Percentiles rank a stretch among this genome's conserved stretches.
These are phyloP conservation scores for Catharus bicknelli DNA, from an alignment of 2,113 vertebrate genomes.

Conservation along the genomic window DNA sequence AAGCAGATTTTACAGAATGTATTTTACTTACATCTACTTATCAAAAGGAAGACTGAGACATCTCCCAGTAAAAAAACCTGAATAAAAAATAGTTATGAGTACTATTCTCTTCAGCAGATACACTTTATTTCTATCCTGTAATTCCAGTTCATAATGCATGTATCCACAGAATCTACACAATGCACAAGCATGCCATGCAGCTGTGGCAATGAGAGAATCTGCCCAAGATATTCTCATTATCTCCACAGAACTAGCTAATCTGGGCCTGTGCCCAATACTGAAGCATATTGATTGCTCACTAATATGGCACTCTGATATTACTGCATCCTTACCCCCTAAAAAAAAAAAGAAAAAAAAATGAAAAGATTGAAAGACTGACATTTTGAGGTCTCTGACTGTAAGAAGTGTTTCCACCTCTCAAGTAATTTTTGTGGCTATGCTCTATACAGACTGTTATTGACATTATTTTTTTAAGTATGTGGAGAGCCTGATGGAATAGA, in stretches of 20 bases:
- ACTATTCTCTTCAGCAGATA: background rate
- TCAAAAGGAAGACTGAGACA: background rate
- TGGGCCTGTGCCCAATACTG: background rate
- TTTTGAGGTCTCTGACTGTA: background rate
- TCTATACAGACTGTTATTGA: rapidly evolving
- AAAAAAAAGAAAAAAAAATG: background rate
- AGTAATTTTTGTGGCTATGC: background rate
- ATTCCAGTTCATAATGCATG: background rate
- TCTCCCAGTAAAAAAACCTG: background rate
- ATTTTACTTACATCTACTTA: background rate
- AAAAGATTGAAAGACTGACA: background rate
- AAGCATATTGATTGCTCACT: background rate
- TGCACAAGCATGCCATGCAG: background rate
- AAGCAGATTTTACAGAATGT: background rate
- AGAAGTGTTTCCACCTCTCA: background rate
- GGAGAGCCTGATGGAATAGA: background rate
- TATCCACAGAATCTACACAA: background rate
- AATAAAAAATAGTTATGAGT: background rate
- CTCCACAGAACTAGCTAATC: background rate
- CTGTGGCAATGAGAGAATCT: background rate
- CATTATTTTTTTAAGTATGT: background rate
- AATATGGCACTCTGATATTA: background rate
- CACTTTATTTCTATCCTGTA: background rate
- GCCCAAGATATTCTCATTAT: background rate
- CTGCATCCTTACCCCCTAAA: background rate